Conservation (phyloP, 2,113 vertebrate species). For the Nyctibius bracteatus region DNA sequence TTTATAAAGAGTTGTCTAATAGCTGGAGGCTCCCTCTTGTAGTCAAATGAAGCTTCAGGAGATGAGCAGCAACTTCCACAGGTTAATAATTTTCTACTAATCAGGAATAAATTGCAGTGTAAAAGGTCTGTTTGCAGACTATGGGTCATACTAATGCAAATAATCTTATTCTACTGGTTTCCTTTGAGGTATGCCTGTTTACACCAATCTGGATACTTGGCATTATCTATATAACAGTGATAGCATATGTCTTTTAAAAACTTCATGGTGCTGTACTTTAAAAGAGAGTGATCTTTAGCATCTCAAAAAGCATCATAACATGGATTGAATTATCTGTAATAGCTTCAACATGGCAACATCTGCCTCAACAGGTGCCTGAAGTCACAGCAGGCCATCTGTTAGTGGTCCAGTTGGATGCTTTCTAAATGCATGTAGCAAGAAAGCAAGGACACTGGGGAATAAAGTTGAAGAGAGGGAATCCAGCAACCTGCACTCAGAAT, state of each 20-base stretch:
- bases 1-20: background rate
- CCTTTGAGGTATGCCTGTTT: background rate
- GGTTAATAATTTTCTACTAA: background rate
- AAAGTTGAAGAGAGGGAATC: background rate
- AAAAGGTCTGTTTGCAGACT: background rate
- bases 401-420: conserved; percentile 19
- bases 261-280: background rate
- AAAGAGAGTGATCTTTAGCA: conserved; percentile 21
- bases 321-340: conserved; percentile 42
- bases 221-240: background rate
- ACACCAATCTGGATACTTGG: background rate
- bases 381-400: conserved; percentile 29
- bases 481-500: background rate
- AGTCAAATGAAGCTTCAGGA: background rate
- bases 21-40: background rate
- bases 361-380: conserved; percentile 44
- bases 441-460: background rate
- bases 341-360: conserved; percentile 40
- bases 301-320: conserved; percentile 31
- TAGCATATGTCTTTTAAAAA: conserved; percentile 19
- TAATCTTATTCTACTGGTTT: background rate
- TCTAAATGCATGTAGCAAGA: background rate
- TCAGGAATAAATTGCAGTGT: background rate
- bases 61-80: background rate
- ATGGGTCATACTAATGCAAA: background rate